A percentile compares a stretch with the other conserved stretches of the same genome.
phyloP scores from a whole-genome alignment of 2,888 invertebrate genomes.

The Zelleria hepariella region DNA sequence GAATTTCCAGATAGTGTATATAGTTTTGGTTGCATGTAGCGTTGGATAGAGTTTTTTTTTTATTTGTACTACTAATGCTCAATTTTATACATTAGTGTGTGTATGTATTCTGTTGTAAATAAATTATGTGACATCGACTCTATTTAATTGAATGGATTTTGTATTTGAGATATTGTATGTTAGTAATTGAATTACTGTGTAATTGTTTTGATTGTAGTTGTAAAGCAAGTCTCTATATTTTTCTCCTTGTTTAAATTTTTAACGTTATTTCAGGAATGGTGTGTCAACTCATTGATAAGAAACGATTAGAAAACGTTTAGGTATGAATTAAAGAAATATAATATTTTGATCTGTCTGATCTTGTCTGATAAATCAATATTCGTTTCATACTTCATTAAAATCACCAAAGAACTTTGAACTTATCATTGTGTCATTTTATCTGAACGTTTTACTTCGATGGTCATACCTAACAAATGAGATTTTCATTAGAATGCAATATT shows the following conservation, averaged over 20 bases:
- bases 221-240: background rate
- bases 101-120: constrained; percentile 45
- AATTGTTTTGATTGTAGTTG: constrained; percentile 4
- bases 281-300: background rate
- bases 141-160: constrained; percentile 11
- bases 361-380: too few relatives aligned
- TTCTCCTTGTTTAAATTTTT: background rate
- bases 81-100: constrained; percentile 49
- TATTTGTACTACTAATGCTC: constrained; percentile 65
- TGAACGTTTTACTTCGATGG: background rate
- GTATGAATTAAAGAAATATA: too few relatives aligned
- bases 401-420: constrained; percentile 6
- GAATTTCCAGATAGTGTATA: constrained; percentile 37
- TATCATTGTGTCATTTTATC: background rate
- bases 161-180: background rate
- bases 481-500: background rate
- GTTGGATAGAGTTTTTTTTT: constrained; percentile 46
- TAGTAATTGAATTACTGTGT: background rate
- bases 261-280: background rate
- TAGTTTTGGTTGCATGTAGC: constrained; percentile 36
- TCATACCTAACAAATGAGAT: background rate
- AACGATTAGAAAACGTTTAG: background rate
- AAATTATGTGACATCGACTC: constrained; percentile 52
- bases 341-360: too few relatives aligned
- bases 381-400: constrained; percentile 1